These are phyloP conservation scores for Allolobophora icterica DNA, from an alignment of 2,888 invertebrate species.

Conservation along the genomic window DNA sequence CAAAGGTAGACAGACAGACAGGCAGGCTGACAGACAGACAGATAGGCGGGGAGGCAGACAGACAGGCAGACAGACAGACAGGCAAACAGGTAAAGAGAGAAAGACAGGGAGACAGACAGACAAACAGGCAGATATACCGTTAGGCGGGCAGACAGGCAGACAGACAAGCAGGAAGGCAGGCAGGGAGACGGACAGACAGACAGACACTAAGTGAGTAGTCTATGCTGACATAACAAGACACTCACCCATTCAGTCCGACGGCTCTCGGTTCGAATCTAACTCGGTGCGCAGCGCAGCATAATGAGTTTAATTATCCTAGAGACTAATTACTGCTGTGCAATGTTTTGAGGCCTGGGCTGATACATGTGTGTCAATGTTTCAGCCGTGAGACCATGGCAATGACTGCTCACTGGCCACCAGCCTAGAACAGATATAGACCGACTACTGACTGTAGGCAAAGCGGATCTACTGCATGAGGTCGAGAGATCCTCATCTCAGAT, in stretches of 20 bases:
- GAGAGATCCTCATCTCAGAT: background rate
- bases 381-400: background rate
- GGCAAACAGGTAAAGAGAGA: no score
- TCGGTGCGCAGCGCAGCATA: background rate
- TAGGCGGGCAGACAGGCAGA: no score
- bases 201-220: background rate
- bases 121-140: no score
- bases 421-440: background rate
- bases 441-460: no score
- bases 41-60: no score
- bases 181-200: no score
- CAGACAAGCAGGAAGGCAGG: no score
- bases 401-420: background rate
- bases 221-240: background rate
- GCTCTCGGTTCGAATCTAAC: background rate
- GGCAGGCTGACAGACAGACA: no score
- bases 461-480: background rate
- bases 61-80: no score
- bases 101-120: no score
- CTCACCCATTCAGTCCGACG: background rate
- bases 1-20: no score
- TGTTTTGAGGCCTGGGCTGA: background rate
- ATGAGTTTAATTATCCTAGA: background rate
- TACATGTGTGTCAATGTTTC: background rate
- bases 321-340: background rate